phyloP scores from a whole-genome alignment of 2,888 invertebrate species.

The Callinectes sapidus region DNA sequence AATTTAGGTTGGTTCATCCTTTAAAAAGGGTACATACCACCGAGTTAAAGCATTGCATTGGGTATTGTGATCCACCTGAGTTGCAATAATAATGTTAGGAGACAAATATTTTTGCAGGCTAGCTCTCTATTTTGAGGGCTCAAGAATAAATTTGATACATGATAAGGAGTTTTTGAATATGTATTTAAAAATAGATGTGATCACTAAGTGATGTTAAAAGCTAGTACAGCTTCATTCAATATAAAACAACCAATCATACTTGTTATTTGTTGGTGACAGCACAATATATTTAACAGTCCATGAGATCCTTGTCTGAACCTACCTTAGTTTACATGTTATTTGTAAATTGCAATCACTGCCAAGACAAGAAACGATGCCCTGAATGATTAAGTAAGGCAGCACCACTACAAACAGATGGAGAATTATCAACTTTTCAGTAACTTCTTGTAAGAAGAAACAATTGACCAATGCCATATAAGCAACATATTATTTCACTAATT shows the following conservation, averaged over 20 bases:
- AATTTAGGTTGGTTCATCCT: constrained; percentile 12
- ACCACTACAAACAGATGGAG: no score
- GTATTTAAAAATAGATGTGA: constrained; percentile 16
- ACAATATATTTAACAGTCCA: constrained; percentile 33
- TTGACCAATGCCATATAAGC: no score
- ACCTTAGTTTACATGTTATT: background rate
- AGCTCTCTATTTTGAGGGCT: constrained; percentile 30
- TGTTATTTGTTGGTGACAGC: constrained; percentile 36
- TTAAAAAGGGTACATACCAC: background rate
- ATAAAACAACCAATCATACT: constrained; percentile 22
- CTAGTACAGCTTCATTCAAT: constrained; percentile 1
- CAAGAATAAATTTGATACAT: constrained; percentile 19
- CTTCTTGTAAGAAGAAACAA: no score
- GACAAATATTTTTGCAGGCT: constrained; percentile 18
- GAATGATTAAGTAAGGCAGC: background rate
- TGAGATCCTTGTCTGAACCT: background rate
- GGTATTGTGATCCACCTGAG: constrained; percentile 9
- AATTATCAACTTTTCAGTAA: no score
- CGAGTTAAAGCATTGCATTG: background rate
- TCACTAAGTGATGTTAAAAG: constrained; percentile 14
- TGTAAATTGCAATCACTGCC: background rate
- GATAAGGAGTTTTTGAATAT: constrained; percentile 10
- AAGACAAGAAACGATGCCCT: background rate
- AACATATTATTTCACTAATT: no score
- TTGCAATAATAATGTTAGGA: constrained; percentile 34